Evolutionary conservation across 2,113 vertebrate genomes (phyloP), one percentile per base, ranked within the genome.

Genomic region (Brachypteracias leptosomus): DNA sequence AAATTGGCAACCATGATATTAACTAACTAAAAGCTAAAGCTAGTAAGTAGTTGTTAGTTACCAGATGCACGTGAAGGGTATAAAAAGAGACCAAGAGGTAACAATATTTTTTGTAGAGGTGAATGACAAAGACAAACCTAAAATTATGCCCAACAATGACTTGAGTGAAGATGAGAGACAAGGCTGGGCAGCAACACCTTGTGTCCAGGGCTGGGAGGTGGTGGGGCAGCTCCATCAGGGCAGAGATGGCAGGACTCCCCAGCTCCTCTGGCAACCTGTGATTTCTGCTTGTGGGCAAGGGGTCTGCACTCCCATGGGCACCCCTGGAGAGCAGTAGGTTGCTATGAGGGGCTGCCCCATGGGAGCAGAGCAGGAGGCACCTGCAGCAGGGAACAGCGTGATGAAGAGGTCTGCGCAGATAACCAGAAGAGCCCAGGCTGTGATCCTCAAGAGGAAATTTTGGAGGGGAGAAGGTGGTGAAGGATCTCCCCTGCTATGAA

Each of bases 301-400:
- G 40, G n/a, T 20, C 3, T 63, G 68, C 16, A n/a, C 5, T 49
- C 36, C 33, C 33, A 35, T 1, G 2, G 62, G 33, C 36, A 75
- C 17, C 42, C 62, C 47, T 38, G 52, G n/a, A 44, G 54, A 40
- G 24, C 68, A 55, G 47, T 0, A 12, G 66, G 57, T 26, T 59
- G 67, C 31, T 1, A 3, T 5, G n/a, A 62, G 57, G n/a, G 16
- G 26, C 74, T 66, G 54, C 10, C 73, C 22, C 1, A 0, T 0
- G 4, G 49, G 25, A 52, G 36, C 0, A 2, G 35, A 17, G 36
- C 13, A 47, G 10, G 25, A 85, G 31, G 58, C 15, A 76, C 42
- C 31, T 73, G 35, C 28, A 46, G 7, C 4, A 22, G 29, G 29
- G 61, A 78, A n/a, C 0, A 1, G 21, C 20, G 38, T 15, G 76